Conservation (phyloP, 1,140 invertebrate species). For the Drosophila arawakana region DNA sequence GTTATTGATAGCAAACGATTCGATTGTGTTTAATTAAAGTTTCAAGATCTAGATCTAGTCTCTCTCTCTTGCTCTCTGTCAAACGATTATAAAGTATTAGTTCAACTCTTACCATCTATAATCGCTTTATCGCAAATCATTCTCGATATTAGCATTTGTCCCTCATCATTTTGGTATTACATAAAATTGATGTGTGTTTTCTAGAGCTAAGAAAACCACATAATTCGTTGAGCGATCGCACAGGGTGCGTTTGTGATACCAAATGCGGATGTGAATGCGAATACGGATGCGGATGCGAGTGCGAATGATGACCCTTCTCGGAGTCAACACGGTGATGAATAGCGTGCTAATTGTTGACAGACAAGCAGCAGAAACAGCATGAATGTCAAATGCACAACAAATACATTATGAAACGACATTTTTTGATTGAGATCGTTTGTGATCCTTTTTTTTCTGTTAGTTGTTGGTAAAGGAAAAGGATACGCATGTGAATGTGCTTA, state of each 20-base stretch:
- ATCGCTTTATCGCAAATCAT: conserved; percentile 6
- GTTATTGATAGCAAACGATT: neutral
- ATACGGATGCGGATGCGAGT: conserved; percentile 20
- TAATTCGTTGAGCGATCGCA: conserved; percentile 28
- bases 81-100: no score
- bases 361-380: conserved; percentile 67
- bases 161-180: conserved; percentile 2
- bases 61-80: neutral
- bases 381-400: conserved; percentile 76
- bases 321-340: conserved; percentile 78
- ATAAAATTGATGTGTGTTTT: conserved; percentile 9
- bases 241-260: neutral
- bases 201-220: conserved; percentile 46
- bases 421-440: conserved; percentile 68
- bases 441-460: no score
- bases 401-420: conserved; percentile 43
- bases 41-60: neutral
- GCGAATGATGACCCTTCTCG: conserved; percentile 35
- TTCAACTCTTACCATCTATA: neutral
- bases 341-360: conserved; percentile 84
- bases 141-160: conserved; percentile 16
- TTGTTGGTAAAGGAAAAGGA: conserved; percentile 34
- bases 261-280: conserved; percentile 19
- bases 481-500: conserved; percentile 21
- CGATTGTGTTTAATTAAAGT: conserved; percentile 2